phyloP scores from a whole-genome alignment of 2,888 invertebrate species.

The Stenichneumon culpator region DNA sequence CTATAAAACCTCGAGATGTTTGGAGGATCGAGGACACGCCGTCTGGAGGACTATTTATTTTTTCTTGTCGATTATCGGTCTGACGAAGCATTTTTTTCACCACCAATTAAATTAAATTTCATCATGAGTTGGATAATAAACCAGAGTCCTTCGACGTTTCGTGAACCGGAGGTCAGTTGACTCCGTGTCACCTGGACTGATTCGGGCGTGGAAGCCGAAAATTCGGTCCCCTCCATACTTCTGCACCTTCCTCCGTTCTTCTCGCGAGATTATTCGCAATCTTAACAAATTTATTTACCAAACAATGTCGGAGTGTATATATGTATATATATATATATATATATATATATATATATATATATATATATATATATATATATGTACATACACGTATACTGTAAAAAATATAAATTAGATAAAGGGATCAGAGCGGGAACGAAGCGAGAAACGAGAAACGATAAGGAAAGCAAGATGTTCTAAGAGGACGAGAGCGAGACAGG shows the following conservation, averaged over 20 bases:
- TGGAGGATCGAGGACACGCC: constrained; percentile 58
- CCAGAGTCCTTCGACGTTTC: constrained; percentile 62
- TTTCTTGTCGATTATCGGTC: neutral
- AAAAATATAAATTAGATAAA: constrained; percentile 6
- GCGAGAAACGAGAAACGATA: constrained; percentile 55
- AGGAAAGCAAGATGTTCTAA: constrained; percentile 44
- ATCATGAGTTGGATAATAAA: neutral
- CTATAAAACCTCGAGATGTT: constrained; percentile 52
- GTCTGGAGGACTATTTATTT: constrained; percentile 46
- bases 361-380: neutral
- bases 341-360: neutral
- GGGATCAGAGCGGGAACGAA: constrained; percentile 59
- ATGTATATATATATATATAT: neutral
- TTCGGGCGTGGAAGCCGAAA: constrained; percentile 80
- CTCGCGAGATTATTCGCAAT: constrained; percentile 31
- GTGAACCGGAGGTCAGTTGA: constrained; percentile 82
- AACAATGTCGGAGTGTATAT: constrained; percentile 2
- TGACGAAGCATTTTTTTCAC: neutral
- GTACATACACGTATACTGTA: neutral
- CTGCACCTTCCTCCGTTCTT: constrained; percentile 57
- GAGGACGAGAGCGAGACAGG: constrained; percentile 52
- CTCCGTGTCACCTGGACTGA: constrained; percentile 85
- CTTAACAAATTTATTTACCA: constrained; percentile 16
- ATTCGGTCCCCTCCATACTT: constrained; percentile 58
- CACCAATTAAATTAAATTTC: neutral